Conservation (phyloP, 2,888 invertebrate genomes). For the Cinara cedri region DNA sequence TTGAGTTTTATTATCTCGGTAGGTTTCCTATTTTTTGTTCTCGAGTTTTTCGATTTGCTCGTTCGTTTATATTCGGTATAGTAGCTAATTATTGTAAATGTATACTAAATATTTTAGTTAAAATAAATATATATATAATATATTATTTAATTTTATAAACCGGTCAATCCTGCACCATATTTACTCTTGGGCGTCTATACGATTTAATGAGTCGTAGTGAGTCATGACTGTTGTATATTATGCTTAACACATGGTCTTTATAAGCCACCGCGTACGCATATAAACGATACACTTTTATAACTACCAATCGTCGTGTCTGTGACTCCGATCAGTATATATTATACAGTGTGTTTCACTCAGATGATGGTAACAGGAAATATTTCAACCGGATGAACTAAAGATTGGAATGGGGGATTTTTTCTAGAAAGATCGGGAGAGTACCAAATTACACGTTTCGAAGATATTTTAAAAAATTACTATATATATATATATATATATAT, state of each 20-base stretch:
- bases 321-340: background rate
- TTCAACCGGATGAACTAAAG: too few species aligned
- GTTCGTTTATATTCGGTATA: background rate
- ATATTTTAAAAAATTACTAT: too few species aligned
- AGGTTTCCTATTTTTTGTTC: background rate
- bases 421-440: too few species aligned
- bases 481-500: too few species aligned
- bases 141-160: background rate
- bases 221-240: background rate
- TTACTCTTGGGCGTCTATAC: slow-evolving; percentile 15
- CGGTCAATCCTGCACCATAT: background rate
- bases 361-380: too few species aligned
- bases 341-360: too few species aligned
- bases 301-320: slow-evolving; percentile 1
- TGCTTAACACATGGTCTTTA: slow-evolving; percentile 38
- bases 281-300: slow-evolving; percentile 27
- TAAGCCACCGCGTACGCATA: background rate
- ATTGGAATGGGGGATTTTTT: too few species aligned
- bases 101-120: background rate
- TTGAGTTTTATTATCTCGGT: background rate
- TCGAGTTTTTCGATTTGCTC: background rate
- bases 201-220: slow-evolving; percentile 24
- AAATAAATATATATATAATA: too few species aligned
- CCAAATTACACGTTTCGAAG: too few species aligned
- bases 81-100: background rate